These are phyloP conservation scores for Gymnoscopelus braueri DNA, from an alignment of 2,797 vertebrate species.

Conservation along the genomic window DNA sequence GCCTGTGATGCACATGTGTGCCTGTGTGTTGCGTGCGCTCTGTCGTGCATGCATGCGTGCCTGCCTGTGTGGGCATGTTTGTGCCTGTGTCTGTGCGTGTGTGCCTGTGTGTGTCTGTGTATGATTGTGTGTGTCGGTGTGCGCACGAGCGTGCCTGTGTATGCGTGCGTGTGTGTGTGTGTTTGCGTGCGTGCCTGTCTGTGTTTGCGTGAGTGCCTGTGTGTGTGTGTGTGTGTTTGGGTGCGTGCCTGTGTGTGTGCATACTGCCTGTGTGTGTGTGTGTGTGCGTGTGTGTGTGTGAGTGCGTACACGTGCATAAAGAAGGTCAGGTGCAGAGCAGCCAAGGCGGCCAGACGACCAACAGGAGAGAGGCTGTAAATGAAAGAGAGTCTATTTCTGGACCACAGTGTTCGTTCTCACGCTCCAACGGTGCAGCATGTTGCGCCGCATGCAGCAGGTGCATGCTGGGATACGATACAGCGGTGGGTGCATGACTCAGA, in stretches of 20 bases:
- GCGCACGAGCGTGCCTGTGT: too few species aligned
- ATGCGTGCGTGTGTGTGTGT: not conserved
- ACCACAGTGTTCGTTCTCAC: conserved; percentile 6
- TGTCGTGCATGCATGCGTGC: too few species aligned
- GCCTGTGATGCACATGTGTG: not conserved
- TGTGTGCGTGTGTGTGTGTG: conserved; percentile 16
- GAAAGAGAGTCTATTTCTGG: conserved; percentile 61
- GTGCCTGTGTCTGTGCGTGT: not conserved
- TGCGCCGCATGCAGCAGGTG: conserved; percentile 29
- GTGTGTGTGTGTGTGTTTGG: conserved; percentile 13
- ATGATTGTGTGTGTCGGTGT: too few species aligned
- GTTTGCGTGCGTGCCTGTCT: conserved; percentile 7
- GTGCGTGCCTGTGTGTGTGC: conserved; percentile 20
- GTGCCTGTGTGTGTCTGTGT: not conserved
- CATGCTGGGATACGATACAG: conserved; percentile 30
- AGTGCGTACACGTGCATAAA: conserved; percentile 25
- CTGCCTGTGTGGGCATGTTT: too few species aligned
- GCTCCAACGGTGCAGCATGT: conserved; percentile 45
- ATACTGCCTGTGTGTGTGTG: conserved; percentile 7
- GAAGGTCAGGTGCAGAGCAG: conserved; percentile 59
- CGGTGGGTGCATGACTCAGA: conserved; percentile 39
- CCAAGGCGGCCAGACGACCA: conserved; percentile 65
- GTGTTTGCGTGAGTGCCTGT: not conserved
- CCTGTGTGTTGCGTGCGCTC: too few species aligned
- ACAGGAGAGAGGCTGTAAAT: conserved; percentile 64